Evolutionary conservation across 2,797 vertebrate genomes (phyloP), one percentile per base, ranked within the genome.

Genomic region (Syncerus caffer): DNA sequence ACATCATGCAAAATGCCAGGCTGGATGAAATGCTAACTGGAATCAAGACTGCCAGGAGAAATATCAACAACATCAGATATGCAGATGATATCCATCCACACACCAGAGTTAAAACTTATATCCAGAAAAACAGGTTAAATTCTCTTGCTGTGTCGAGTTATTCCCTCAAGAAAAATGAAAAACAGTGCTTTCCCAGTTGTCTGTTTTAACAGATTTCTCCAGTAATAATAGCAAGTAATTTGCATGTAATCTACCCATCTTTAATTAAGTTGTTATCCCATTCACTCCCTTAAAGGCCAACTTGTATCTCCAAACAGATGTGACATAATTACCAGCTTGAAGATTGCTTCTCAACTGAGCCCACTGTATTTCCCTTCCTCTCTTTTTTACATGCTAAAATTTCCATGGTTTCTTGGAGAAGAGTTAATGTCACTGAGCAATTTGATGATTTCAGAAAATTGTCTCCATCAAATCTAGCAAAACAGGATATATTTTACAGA

Each of bases 191-290:
- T 57, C 94, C 94, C 96, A 95, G 87, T 96, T 96, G 95, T 96
- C 89, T 90, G 93, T 92, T 90, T 96, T 92, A 88, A 94, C 76
- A 96, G 85, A 92, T 93, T 93, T 58, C 12, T 95, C 76, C 91
- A 97, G 96, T 98, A 97, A 97, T 98, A 97, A 97, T 84, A 95
- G 64, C 47, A 98, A 96, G 90, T 51, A 82, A 96, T 97, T 97
- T 97, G 89, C 93, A 98, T 96, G 93, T 93, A 97, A 93, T 97
- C 97, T 86, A 97, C 82, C 87, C 34, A 7, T 79, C 85, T 95
- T 98, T 97, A 98, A 98, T 98, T 97, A 98, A 98, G 97, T 96
- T 96, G 94, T 89, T 97, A 96, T 23, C 78, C 94, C 67, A 97
- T 91, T 86, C 85, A 95, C 34, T 97, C 89, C 92, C 88, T 98